Evolutionary conservation across 2,888 invertebrate species (phyloP).

Genomic region (Trichacis sp.): DNA sequence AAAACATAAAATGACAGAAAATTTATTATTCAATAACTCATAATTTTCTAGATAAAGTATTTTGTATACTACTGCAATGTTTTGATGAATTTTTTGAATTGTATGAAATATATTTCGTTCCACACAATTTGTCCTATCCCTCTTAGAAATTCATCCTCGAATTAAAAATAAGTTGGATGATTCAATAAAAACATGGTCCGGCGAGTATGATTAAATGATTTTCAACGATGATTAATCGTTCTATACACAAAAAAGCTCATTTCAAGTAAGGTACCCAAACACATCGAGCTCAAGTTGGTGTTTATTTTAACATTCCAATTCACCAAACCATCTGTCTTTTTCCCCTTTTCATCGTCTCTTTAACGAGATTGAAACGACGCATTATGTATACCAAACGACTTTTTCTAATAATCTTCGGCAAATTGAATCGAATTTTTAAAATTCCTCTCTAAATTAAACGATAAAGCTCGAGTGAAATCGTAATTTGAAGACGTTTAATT

Average conservation of each 20-base stretch:
- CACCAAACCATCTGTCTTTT: constrained; percentile 1
- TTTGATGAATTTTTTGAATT: too few relatives aligned
- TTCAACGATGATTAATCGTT: background rate
- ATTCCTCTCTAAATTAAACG: background rate
- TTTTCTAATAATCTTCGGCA: too few relatives aligned
- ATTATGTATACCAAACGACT: background rate
- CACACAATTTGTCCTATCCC: background rate
- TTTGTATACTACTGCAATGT: too few relatives aligned
- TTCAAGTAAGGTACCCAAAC: background rate
- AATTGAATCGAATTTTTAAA: background rate
- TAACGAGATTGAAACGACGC: background rate
- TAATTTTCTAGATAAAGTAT: too few relatives aligned
- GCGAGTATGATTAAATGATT: background rate
- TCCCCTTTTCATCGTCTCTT: background rate
- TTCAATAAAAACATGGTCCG: background rate
- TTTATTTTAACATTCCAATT: background rate
- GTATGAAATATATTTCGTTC: too few relatives aligned
- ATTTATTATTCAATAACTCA: too few relatives aligned
- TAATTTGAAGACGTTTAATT: background rate
- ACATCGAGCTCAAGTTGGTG: background rate
- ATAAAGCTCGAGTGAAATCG: background rate
- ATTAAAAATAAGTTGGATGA: background rate
- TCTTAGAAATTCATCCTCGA: background rate
- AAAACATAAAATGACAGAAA: too few relatives aligned
- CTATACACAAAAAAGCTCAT: background rate